A percentile compares a stretch with the other conserved stretches of the same genome.
These are phyloP conservation scores for Trachelus iudaicus DNA, from an alignment of 2,888 invertebrate genomes.

Conservation along the genomic window DNA sequence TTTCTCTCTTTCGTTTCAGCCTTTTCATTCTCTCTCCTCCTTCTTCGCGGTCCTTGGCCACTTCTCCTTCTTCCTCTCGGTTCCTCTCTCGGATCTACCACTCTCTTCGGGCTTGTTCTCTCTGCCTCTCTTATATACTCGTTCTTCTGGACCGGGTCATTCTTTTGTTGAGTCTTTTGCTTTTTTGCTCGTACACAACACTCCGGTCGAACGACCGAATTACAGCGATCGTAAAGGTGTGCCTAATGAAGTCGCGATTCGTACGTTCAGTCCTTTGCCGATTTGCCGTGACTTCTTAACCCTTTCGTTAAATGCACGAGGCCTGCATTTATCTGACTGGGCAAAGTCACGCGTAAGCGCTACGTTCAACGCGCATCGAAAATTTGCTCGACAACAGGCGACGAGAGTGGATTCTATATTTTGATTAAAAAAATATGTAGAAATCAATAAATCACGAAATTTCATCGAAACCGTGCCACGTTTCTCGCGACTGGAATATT, in stretches of 20 bases:
- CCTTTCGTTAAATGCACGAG: not conserved
- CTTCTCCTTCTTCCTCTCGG: slow-evolving; percentile 6
- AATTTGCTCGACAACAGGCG: not conserved
- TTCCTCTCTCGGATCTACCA: slow-evolving; percentile 6
- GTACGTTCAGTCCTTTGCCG: slow-evolving; percentile 43
- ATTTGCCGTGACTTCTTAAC: slow-evolving; percentile 20
- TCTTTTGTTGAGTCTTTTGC: slow-evolving; percentile 48
- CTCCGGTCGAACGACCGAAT: slow-evolving; percentile 37
- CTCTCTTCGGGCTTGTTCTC: slow-evolving; percentile 18
- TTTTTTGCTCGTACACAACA: slow-evolving; percentile 35
- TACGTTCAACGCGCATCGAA: not conserved
- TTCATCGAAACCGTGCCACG: not conserved
- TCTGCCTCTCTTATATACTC: slow-evolving; percentile 16
- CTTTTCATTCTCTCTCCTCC: slow-evolving; percentile 39
- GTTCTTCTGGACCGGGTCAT: slow-evolving; percentile 35
- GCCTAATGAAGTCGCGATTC: slow-evolving; percentile 56
- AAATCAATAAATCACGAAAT: not conserved
- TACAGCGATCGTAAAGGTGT: slow-evolving; percentile 49
- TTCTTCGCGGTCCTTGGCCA: not conserved
- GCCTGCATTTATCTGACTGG: not conserved
- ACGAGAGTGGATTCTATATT: not conserved
- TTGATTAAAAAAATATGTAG: not conserved
- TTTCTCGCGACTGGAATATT: not conserved
- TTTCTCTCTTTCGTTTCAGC: slow-evolving; percentile 10
- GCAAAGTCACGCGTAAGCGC: not conserved